Evolutionary conservation across 2,797 vertebrate genomes (phyloP), one percentile per base, ranked within the genome.

Genomic region (Brachymystax lenok): DNA sequence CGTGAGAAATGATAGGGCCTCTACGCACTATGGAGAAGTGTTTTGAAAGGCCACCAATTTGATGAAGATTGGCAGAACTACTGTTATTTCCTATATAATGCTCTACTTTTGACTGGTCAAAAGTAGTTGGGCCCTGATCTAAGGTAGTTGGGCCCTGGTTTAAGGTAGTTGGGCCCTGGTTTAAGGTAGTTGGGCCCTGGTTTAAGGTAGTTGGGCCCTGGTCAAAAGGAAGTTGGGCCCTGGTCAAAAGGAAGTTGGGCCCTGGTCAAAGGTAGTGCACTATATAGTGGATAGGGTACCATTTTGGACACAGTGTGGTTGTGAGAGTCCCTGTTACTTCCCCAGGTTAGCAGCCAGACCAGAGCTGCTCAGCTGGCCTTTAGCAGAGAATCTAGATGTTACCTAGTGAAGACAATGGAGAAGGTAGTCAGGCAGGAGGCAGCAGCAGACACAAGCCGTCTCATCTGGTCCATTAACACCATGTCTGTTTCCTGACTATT

Each of bases 381-480:
- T 77, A 82, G 90, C 88, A 88, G 85, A 91, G 90, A 92, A 86
- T 90, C 91, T 86, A 90, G 88, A 83, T 61, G 59, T 79, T 33
- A 84, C 76, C 1, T 66, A 67, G 50, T 77, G 80, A 83, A 86
- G 89, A 92, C 92, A 93, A 92, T 91, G 90, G 90, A 91, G 91
- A 89, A 90, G 85, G 87, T 88, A 63, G 21, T 7, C 21, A 24
- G 21, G 21, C 3, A 27, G 59, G 59, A 63, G 59, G n/a, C 21
- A 63, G 16, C 19, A 90, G 90, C 90, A 91, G 89, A 92, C 91
- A 88, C 89, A 84, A 91, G 87, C 21, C 10, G 21, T 19, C 92
- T 93, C 92, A 92, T 92, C 92, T 94, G 93, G 88, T 91, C 91
- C 91, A 92, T 94, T 92, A 94, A 86, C 77, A 82, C 33, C 87